Evolutionary conservation across 2,888 invertebrate species (phyloP), one percentile per base, ranked within the genome.

Genomic region (Celastrina argiolus): DNA sequence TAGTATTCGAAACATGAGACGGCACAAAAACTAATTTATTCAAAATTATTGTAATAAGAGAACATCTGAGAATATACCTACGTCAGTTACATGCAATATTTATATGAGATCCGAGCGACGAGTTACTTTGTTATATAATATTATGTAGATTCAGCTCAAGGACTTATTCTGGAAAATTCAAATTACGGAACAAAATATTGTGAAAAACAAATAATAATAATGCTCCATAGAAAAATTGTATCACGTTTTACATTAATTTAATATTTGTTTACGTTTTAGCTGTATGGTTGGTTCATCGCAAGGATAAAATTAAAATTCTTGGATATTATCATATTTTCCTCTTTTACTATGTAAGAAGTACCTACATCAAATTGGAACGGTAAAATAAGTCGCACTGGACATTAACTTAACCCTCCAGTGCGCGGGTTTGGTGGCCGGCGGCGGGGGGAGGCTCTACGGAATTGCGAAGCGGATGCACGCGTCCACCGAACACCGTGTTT

Each of bases 111-210:
- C 45, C 16, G 45, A 45, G 45, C 18, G 16, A 45, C 16, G 45
- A 45, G 45, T 45, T 45, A 45, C 45, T 45, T 45, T 45, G 45
- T 45, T 45, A 16, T 45, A 10, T 18, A 45, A 10, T 18, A 18
- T 42, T 42, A 42, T 42, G n/a, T 42, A 42, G 42, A 42, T n/a
- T 42, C 42, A 45, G 16, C 10, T 45, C 42, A 45, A 45, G 42
- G 42, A 45, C 42, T 45, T 18, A 45, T 45, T 45, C 45, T 18
- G 10, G 45, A 45, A 45, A 45, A 45, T 18, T 45, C 45, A 45
- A 18, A 18, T 45, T 10, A 18, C 45, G 45, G 45, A 45, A 45
- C 45, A 45, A 45, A 45, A 45, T 18, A 45, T 18, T 8, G 18
- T 18, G 18, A 45, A 18, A 16, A 45, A 45, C n/a, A 42, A 16